phyloP scores from a whole-genome alignment of 1,140 invertebrate species.

The Idris sp. region DNA sequence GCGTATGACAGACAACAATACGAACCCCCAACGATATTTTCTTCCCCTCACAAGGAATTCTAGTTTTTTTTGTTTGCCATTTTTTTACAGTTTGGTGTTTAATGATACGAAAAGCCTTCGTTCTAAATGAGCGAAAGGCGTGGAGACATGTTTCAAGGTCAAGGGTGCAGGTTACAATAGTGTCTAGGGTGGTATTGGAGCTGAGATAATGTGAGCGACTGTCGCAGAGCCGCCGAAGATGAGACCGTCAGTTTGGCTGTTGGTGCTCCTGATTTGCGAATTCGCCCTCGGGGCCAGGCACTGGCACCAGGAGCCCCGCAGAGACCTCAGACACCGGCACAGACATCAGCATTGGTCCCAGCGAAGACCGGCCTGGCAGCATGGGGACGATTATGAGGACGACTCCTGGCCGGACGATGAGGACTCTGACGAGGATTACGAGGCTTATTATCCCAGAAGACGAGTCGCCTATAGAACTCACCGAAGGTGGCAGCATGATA shows the following conservation, averaged over 20 bases:
- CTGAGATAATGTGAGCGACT: constrained; percentile 52
- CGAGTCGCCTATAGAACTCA: constrained; percentile 22
- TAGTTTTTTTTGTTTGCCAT: too few species aligned
- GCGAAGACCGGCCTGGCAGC: constrained; percentile 26
- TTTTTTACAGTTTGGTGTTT: too few species aligned
- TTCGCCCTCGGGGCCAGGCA: constrained; percentile 39
- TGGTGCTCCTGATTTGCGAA: constrained; percentile 57
- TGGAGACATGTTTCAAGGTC: constrained; percentile 28
- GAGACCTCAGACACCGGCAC: constrained; percentile 64
- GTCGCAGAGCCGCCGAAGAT: constrained; percentile 43
- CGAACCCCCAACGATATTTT: too few species aligned
- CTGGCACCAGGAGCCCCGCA: constrained; percentile 44
- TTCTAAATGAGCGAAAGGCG: constrained; percentile 58
- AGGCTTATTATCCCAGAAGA: constrained; percentile 20
- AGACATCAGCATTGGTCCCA: constrained; percentile 63
- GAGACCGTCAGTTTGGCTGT: constrained; percentile 58
- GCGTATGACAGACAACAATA: constrained; percentile 50
- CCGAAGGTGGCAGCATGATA: constrained; percentile 41
- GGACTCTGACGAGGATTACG: constrained; percentile 45
- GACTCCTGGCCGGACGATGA: constrained; percentile 35
- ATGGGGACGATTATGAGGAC: constrained; percentile 45
- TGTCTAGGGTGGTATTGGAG: constrained; percentile 7
- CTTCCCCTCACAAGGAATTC: too few species aligned
- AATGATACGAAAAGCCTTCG: constrained; percentile 35
- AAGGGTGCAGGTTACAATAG: constrained; percentile 35